Conservation (phyloP, 2,797 vertebrate species). For the Pempheris klunzingeri region DNA sequence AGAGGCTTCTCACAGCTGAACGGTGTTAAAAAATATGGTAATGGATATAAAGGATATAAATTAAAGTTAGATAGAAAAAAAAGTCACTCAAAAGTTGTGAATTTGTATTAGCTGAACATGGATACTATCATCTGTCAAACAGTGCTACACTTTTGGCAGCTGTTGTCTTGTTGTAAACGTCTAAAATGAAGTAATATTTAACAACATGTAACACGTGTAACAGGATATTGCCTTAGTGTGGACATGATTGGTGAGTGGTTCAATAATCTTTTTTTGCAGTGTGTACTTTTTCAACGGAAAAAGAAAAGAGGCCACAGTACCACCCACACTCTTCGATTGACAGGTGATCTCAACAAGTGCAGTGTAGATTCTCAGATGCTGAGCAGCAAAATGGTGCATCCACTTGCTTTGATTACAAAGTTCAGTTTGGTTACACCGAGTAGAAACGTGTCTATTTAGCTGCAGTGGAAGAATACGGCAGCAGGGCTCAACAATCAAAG, state of each 20-base stretch:
- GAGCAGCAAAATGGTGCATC: conserved; percentile 9
- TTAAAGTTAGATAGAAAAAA: background rate
- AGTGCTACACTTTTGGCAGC: no score
- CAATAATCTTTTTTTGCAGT: background rate
- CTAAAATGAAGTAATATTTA: background rate
- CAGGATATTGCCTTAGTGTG: background rate
- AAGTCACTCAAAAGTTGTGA: background rate
- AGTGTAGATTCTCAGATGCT: conserved; percentile 7
- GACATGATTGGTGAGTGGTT: background rate
- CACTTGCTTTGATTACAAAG: conserved; percentile 15
- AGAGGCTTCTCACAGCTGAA: background rate
- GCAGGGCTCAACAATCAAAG: conserved; percentile 39
- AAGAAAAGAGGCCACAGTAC: conserved; percentile 1
- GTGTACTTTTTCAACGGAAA: background rate
- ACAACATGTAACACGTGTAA: background rate
- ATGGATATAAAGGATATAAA: background rate
- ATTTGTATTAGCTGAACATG: background rate
- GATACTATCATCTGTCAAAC: background rate
- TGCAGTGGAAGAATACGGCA: conserved; percentile 36
- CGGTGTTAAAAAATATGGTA: background rate
- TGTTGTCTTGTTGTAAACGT: background rate
- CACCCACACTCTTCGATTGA: conserved; percentile 6
- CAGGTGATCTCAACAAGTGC: background rate
- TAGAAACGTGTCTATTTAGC: conserved; percentile 33
- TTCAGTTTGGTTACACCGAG: conserved; percentile 17